Evolutionary conservation across 2,888 invertebrate genomes (phyloP), one percentile per base, ranked within the genome.

Genomic region (Drosophila sordidula): DNA sequence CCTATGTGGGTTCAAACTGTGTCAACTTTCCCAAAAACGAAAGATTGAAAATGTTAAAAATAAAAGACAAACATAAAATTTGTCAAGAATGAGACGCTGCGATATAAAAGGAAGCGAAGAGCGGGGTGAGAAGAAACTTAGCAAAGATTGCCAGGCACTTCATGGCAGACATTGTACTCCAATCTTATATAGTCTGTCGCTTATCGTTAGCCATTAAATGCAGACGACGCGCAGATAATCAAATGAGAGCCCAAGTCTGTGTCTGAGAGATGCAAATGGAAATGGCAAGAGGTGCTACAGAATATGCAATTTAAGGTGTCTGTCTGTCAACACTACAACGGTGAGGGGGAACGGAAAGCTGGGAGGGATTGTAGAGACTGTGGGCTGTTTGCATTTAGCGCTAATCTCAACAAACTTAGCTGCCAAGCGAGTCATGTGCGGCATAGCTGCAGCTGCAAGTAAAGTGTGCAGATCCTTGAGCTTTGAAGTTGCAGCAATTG

Each of bases 21-120:
- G 85, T 87, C 85, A 85, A 89, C 85, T 87, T 84, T 89, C 85
- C 78, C 87, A 64, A 66, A 64, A 44, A 34, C 26, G 14, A 34
- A 12, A 34, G 34, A 34, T 34, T 47, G 34, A 51, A 51, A 41
- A 50, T 22, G 47, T 36, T 18, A 32, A 49, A 16, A 41, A 36
- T n/a, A 29, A 42, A 51, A 46, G n/a, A 39, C 16, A 14, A 18
- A 18, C 57, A 36, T 39, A 32, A 80, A 54, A 69, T 68, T 67
- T 61, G 59, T 63, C 51, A 61, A 72, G 80, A 82, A 87, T 85
- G 75, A 34, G 58, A 41, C 58, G 70, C 62, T 59, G 44, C 57
- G 65, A 70, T 68, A 51, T 70, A 58, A 70, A 55, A 39, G 41
- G 44, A 4, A 9, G 41, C 39, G 42, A 42, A 18, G 5, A 56